phyloP scores from a whole-genome alignment of 2,797 vertebrate genomes.

The Thunnus albacares region DNA sequence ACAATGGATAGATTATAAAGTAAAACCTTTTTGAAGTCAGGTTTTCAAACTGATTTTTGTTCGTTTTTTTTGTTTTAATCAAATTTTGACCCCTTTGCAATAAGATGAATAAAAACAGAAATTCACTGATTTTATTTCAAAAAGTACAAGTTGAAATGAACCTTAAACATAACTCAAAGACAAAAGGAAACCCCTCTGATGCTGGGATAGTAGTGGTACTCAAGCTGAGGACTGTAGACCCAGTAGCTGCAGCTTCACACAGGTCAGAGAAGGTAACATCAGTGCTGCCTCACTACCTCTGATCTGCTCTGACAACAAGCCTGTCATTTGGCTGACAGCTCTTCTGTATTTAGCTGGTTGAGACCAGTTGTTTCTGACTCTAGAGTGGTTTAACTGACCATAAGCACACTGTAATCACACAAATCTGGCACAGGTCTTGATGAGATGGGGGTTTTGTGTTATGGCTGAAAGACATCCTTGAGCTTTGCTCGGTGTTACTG shows the following conservation, averaged over 20 bases:
- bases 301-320: constrained; percentile 44
- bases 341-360: constrained; percentile 15
- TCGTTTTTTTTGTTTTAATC: not conserved
- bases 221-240: constrained; percentile 18
- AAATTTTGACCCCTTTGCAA: constrained; percentile 20
- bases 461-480: not conserved
- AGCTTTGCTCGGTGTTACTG: constrained; percentile 4
- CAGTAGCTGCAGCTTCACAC: constrained; percentile 11
- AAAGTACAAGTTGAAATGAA: constrained; percentile 40
- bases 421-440: not conserved
- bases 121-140: constrained; percentile 34
- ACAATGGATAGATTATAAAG: constrained; percentile 2
- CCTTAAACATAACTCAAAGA: constrained; percentile 44
- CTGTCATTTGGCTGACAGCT: constrained; percentile 28
- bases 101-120: not conserved
- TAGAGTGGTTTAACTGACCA: not conserved
- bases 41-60: not conserved
- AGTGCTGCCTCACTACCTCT: constrained; percentile 19
- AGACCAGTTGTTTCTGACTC: constrained; percentile 28
- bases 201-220: constrained; percentile 8
- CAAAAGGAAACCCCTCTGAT: constrained; percentile 18
- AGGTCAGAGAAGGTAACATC: constrained; percentile 33
- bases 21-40: not conserved
- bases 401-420: constrained; percentile 18
- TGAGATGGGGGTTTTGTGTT: constrained; percentile 4